A percentile compares a stretch with the other conserved stretches of the same genome.
phyloP scores from a whole-genome alignment of 2,113 vertebrate species.

The Eretmochelys imbricata region DNA sequence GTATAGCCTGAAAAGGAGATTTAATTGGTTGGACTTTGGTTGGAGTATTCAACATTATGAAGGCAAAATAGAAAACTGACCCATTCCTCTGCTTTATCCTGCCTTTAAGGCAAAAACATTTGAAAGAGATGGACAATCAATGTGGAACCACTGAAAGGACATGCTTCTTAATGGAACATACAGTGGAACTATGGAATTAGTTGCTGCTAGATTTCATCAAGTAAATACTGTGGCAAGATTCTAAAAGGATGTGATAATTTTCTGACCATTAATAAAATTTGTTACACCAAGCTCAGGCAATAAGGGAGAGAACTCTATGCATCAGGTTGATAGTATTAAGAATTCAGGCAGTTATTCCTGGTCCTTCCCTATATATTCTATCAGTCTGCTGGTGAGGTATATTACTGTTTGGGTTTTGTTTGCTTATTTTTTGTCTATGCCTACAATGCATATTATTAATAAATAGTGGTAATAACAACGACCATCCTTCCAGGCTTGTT shows the following conservation, averaged over 20 bases:
- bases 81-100: not conserved
- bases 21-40: not conserved
- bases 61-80: not conserved
- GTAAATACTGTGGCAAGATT: not conserved
- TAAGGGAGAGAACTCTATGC: not conserved
- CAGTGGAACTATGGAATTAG: not conserved
- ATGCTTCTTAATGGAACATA: not conserved
- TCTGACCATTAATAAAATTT: not conserved
- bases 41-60: not conserved
- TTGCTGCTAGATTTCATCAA: not conserved
- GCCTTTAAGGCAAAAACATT: not conserved
- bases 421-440: not conserved
- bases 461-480: not conserved
- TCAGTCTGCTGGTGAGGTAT: not conserved
- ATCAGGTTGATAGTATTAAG: not conserved
- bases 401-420: not conserved
- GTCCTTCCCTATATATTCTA: not conserved
- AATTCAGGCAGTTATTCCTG: not conserved
- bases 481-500: not conserved
- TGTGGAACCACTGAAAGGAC: not conserved
- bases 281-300: not conserved
- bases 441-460: not conserved
- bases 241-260: not conserved
- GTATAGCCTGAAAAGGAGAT: slow-evolving; percentile 1
- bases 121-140: not conserved